A percentile compares a stretch with the other conserved stretches of the same genome.
Conservation (phyloP, 1,140 invertebrate genomes). For the Neodiprion virginianus region DNA sequence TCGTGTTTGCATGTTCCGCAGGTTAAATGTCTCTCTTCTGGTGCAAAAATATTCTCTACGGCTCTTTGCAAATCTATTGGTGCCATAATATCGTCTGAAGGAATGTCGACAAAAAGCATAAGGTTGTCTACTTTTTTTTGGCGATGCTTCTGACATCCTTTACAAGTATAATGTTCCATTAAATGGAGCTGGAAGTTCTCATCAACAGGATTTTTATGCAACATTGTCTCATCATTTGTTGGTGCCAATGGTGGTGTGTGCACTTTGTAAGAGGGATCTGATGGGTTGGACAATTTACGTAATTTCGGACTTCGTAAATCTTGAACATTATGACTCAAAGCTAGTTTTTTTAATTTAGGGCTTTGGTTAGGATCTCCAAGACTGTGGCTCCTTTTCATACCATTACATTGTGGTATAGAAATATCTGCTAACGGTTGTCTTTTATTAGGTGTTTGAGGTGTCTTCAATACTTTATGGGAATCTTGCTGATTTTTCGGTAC, state of each 20-base stretch:
- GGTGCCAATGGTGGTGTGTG: conserved; percentile 13
- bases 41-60: conserved; percentile 40
- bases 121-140: conserved; percentile 47
- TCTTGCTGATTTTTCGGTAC: conserved; percentile 37
- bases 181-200: conserved; percentile 49
- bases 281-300: conserved; percentile 6
- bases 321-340: neutral
- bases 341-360: neutral
- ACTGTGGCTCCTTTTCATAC: neutral
- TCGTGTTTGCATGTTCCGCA: conserved; percentile 46
- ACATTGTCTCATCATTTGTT: conserved; percentile 15
- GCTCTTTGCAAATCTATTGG: conserved; percentile 37
- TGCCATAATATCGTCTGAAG: conserved; percentile 30
- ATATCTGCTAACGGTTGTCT: conserved; percentile 35
- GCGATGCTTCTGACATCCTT: conserved; percentile 41
- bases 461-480: conserved; percentile 22
- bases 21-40: conserved; percentile 43
- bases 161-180: conserved; percentile 48
- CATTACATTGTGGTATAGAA: conserved; percentile 9
- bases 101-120: conserved; percentile 48
- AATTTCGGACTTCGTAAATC: conserved; percentile 6
- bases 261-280: conserved; percentile 14
- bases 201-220: conserved; percentile 42
- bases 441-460: conserved; percentile 29
- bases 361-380: conserved; percentile 7